phyloP scores from a whole-genome alignment of 2,797 vertebrate species.

The Clarias pachynema region DNA sequence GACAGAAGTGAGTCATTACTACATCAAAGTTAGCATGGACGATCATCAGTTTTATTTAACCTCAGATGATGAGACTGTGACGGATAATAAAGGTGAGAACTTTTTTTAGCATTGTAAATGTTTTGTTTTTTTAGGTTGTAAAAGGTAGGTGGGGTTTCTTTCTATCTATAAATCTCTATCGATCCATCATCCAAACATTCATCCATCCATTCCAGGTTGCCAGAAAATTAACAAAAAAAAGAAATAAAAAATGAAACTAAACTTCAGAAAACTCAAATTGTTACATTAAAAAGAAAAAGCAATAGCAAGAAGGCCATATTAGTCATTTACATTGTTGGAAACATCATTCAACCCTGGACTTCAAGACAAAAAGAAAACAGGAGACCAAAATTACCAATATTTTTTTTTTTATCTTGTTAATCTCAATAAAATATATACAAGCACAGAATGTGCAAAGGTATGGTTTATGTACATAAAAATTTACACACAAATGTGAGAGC shows the following conservation, averaged over 20 bases:
- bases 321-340: neutral
- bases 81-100: neutral
- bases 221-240: neutral
- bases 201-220: neutral
- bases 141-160: neutral
- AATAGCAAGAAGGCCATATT: neutral
- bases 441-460: constrained; percentile 91
- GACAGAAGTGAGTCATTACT: too few relatives aligned
- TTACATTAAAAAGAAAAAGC: neutral
- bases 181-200: too few relatives aligned
- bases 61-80: neutral
- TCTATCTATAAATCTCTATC: neutral
- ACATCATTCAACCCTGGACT: neutral
- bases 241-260: neutral
- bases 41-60: neutral
- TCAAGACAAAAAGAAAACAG: neutral
- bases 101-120: neutral
- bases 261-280: neutral
- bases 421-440: constrained; percentile 95
- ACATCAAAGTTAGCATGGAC: too few relatives aligned
- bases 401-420: constrained; percentile 88
- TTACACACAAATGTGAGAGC: constrained; percentile 92
- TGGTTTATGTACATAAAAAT: constrained; percentile 97
- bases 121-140: neutral
- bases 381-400: constrained; percentile 59